phyloP scores from a whole-genome alignment of 2,797 vertebrate genomes.

The Chiloscyllium punctatum region DNA sequence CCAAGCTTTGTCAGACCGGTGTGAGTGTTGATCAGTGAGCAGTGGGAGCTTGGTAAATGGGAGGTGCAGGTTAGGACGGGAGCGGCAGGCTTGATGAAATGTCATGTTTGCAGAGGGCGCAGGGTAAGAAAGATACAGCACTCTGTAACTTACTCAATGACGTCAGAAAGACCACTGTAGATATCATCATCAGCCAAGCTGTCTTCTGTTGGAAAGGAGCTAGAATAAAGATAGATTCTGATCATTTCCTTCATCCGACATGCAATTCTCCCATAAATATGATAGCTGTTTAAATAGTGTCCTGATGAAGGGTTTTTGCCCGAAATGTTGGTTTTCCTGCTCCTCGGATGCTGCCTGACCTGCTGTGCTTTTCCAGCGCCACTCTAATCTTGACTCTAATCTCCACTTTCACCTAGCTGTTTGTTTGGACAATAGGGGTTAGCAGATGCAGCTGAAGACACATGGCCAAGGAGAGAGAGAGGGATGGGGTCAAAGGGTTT shows the following conservation, averaged over 20 bases:
- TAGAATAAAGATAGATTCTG: slow-evolving; percentile 43
- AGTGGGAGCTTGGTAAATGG: not conserved
- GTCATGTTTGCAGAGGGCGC: too few relatives aligned
- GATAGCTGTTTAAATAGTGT: not conserved
- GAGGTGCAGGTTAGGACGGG: not conserved
- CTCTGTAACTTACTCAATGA: slow-evolving; percentile 77
- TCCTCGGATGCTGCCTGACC: too few relatives aligned
- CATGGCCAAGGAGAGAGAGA: too few relatives aligned
- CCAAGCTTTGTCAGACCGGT: too few relatives aligned
- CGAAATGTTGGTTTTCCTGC: too few relatives aligned
- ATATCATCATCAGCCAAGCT: slow-evolving; percentile 73
- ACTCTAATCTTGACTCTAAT: too few relatives aligned
- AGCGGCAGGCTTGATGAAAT: too few relatives aligned
- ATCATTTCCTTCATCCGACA: not conserved
- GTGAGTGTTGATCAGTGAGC: not conserved
- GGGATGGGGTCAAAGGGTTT: not conserved
- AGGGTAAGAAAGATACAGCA: not conserved
- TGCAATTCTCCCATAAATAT: not conserved
- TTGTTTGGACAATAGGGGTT: not conserved
- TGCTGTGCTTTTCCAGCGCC: too few relatives aligned
- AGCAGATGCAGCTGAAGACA: too few relatives aligned
- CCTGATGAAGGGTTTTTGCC: too few relatives aligned
- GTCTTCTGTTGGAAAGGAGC: slow-evolving; percentile 76
- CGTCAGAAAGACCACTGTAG: slow-evolving; percentile 82
- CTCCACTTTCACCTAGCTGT: too few relatives aligned